Evolutionary conservation across 2,797 vertebrate species (phyloP).

Genomic region (Psittacula derbiana): DNA sequence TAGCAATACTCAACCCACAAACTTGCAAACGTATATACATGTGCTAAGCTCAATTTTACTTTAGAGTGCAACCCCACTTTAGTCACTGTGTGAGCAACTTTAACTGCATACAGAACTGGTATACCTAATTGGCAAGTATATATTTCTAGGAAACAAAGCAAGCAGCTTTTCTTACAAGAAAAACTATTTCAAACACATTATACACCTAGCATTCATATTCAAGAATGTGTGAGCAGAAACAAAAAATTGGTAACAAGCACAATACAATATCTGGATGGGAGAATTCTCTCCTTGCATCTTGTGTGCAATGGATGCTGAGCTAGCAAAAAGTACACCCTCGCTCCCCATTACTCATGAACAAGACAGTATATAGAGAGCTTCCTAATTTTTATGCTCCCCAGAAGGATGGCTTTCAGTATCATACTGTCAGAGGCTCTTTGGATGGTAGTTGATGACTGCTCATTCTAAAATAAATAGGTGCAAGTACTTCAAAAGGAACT

Average conservation of each 20-base stretch:
- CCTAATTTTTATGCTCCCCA: background rate
- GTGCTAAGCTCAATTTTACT: background rate
- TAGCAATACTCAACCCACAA: background rate
- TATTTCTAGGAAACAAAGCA: background rate
- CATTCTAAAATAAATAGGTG: background rate
- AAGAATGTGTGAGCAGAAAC: slow-evolving; percentile 4
- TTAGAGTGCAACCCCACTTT: fast-evolving
- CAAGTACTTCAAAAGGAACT: background rate
- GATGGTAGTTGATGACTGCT: background rate
- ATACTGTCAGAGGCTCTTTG: background rate
- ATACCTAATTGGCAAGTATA: background rate
- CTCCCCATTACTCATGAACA: background rate
- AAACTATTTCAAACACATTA: background rate
- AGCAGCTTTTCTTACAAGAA: background rate
- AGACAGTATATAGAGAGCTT: background rate
- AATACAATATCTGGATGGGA: background rate
- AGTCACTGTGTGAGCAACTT: background rate
- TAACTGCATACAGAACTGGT: background rate
- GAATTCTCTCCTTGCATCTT: background rate
- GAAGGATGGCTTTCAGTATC: background rate
- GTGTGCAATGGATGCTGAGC: fast-evolving
- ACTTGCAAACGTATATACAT: background rate
- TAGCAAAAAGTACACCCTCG: background rate
- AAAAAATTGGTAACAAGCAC: background rate
- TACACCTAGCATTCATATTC: background rate